These are phyloP conservation scores for Catharus minimus DNA, from an alignment of 2,113 vertebrate species.

Conservation along the genomic window DNA sequence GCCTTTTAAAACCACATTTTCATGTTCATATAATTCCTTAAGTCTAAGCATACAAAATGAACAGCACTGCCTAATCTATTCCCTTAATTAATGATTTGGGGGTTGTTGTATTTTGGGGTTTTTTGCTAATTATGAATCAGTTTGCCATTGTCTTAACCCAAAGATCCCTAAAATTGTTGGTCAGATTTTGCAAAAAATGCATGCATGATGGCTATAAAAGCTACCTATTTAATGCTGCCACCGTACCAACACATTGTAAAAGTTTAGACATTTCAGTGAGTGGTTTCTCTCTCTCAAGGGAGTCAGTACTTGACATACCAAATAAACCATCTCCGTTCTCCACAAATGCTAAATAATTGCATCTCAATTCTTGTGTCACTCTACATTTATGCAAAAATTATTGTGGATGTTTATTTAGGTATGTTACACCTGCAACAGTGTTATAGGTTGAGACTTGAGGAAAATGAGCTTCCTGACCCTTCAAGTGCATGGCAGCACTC, in stretches of 20 bases:
- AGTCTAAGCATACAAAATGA: slow-evolving; percentile 9
- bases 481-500: not conserved
- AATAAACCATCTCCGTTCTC: slow-evolving; percentile 49
- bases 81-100: not conserved
- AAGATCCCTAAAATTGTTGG: slow-evolving; percentile 14
- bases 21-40: slow-evolving; percentile 14
- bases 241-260: not conserved
- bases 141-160: slow-evolving; percentile 46
- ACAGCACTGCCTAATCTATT: slow-evolving; percentile 17
- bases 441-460: slow-evolving; percentile 31
- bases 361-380: slow-evolving; percentile 50
- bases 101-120: not conserved
- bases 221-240: slow-evolving; percentile 28
- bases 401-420: slow-evolving; percentile 28
- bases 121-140: slow-evolving; percentile 19
- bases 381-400: slow-evolving; percentile 61
- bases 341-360: slow-evolving; percentile 61
- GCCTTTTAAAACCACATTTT: slow-evolving; percentile 7
- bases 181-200: not conserved
- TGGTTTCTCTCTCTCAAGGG: slow-evolving; percentile 33
- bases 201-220: not conserved
- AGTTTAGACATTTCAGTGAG: slow-evolving; percentile 7
- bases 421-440: not conserved
- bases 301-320: slow-evolving; percentile 47
- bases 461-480: slow-evolving; percentile 68